Conservation (phyloP, 2,113 vertebrate genomes). For the Anser cygnoides region DNA sequence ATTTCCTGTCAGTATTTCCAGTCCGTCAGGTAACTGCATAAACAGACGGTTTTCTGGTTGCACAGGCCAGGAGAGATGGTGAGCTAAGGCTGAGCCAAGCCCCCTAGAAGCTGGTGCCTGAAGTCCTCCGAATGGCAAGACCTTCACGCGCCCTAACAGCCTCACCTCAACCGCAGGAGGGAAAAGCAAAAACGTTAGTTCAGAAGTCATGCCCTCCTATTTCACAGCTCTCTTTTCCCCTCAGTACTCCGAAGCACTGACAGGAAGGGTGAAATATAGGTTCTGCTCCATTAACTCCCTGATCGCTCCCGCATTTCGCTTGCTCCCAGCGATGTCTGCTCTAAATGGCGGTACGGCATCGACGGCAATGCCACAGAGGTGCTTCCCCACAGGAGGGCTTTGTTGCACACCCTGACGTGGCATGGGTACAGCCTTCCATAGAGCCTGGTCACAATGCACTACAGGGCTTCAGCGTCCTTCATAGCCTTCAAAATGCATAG, state of each 20-base stretch:
- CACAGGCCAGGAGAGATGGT: background rate
- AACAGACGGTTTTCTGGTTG: background rate
- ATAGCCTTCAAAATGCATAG: background rate
- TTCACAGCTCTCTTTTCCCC: background rate
- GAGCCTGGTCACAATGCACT: background rate
- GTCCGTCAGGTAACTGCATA: background rate
- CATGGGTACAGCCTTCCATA: background rate
- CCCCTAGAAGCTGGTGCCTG: background rate
- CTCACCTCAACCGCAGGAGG: background rate
- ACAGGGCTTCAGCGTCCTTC: background rate
- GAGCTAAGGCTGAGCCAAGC: background rate
- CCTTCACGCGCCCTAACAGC: background rate
- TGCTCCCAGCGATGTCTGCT: background rate
- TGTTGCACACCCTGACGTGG: rapidly evolving
- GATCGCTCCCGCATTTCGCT: background rate
- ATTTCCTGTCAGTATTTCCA: background rate
- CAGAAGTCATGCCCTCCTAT: background rate
- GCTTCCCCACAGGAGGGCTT: rapidly evolving
- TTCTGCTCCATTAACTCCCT: background rate
- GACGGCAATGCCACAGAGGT: rapidly evolving
- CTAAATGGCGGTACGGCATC: rapidly evolving
- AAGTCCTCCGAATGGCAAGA: background rate
- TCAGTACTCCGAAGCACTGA: background rate
- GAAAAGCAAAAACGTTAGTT: background rate
- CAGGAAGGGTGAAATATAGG: background rate